Evolutionary conservation across 2,797 vertebrate species (phyloP).

Genomic region (Dromococcyx pavoninus): DNA sequence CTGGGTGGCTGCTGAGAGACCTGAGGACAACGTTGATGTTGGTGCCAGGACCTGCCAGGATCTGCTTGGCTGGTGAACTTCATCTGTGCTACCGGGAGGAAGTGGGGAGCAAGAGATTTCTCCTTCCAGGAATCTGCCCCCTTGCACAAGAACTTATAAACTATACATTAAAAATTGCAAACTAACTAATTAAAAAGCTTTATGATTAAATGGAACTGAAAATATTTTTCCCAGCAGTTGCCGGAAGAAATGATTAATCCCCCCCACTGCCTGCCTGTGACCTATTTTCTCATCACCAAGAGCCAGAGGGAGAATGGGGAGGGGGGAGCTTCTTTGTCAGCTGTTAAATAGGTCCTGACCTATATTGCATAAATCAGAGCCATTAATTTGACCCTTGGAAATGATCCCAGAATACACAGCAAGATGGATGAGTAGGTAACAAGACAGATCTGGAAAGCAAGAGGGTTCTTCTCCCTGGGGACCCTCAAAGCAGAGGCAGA

Average conservation of each 20-base stretch:
- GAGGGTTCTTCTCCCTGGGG: neutral
- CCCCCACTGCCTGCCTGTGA: constrained; percentile 63
- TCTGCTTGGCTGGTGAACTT: neutral
- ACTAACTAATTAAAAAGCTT: constrained; percentile 76
- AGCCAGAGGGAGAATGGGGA: neutral
- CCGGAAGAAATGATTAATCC: constrained; percentile 73
- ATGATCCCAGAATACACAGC: neutral
- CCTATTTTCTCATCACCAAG: constrained; percentile 73
- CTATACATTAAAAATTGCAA: constrained; percentile 21
- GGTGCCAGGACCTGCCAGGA: neutral
- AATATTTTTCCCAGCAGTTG: constrained; percentile 68
- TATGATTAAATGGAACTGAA: constrained; percentile 75
- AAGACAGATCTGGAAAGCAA: constrained; percentile 13
- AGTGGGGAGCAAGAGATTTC: neutral
- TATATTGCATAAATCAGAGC: constrained; percentile 65
- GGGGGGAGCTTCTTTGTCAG: constrained; percentile 8
- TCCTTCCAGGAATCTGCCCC: constrained; percentile 11
- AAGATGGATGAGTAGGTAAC: constrained; percentile 37
- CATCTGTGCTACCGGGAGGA: neutral
- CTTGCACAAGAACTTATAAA: constrained; percentile 12
- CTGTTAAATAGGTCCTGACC: constrained; percentile 74
- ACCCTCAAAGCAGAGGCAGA: neutral
- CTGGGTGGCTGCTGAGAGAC: neutral
- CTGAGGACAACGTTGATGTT: fast-evolving
- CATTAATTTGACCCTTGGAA: constrained; percentile 54